A percentile compares a stretch with the other conserved stretches of the same genome.
phyloP scores from a whole-genome alignment of 2,797 vertebrate genomes.

The Rhincodon typus region DNA sequence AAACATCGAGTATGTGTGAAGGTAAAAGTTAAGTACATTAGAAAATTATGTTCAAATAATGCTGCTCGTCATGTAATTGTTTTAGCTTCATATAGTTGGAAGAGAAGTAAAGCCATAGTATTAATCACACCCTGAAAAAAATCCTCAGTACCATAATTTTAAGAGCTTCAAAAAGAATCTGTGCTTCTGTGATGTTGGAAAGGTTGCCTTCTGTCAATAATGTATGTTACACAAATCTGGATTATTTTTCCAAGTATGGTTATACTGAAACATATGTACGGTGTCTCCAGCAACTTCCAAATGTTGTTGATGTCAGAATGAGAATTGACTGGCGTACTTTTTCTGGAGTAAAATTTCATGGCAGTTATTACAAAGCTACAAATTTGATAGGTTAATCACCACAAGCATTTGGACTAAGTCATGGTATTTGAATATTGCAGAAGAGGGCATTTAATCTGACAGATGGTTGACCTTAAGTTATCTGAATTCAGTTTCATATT shows the following conservation, averaged over 20 bases:
- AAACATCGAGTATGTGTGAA: neutral
- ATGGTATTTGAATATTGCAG: neutral
- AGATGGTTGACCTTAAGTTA: constrained; percentile 18
- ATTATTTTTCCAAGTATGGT: neutral
- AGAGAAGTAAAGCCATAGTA: neutral
- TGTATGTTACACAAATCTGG: neutral
- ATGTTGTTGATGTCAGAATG: constrained; percentile 17
- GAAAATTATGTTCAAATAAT: neutral
- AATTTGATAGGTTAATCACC: constrained; percentile 26
- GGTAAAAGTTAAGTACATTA: neutral
- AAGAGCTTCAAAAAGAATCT: neutral
- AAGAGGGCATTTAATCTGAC: constrained; percentile 15
- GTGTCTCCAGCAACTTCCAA: neutral
- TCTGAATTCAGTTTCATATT: constrained; percentile 9
- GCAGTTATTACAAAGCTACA: neutral
- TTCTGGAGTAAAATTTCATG: neutral
- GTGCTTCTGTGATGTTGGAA: neutral
- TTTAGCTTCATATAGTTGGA: neutral
- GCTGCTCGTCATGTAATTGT: neutral
- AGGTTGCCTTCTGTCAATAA: neutral
- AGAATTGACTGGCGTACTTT: neutral
- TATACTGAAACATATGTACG: neutral
- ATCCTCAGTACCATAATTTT: neutral
- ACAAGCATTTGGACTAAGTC: neutral
- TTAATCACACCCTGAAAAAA: neutral